Percentiles rank a stretch among this genome's conserved stretches.
Evolutionary conservation across 2,113 vertebrate species (phyloP).

Genomic region (Leucopsar rothschildi): DNA sequence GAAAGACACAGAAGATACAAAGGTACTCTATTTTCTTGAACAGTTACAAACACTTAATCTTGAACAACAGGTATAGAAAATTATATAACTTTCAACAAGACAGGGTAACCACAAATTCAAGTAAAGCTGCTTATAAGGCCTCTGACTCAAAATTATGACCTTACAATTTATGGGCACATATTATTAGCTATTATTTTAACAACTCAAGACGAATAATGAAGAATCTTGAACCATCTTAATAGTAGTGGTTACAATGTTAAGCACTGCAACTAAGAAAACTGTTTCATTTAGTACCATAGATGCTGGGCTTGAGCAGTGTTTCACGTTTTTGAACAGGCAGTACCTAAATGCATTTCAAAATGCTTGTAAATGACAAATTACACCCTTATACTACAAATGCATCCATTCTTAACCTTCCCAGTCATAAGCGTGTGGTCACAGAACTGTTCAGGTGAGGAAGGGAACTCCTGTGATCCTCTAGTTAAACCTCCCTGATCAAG

Average conservation of each 20-base stretch:
- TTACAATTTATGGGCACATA: background rate
- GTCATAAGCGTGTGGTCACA: background rate
- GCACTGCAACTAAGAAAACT: background rate
- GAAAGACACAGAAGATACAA: background rate
- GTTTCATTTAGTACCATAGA: background rate
- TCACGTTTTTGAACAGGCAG: background rate
- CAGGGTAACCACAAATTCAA: background rate
- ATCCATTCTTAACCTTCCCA: background rate
- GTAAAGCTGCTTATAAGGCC: background rate
- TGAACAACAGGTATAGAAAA: background rate
- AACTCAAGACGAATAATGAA: background rate
- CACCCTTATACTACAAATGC: background rate
- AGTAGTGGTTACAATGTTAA: background rate
- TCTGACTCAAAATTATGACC: background rate
- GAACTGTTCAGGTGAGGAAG: background rate
- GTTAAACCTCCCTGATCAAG: background rate
- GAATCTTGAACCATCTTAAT: background rate
- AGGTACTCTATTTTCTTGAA: background rate
- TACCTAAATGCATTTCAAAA: background rate
- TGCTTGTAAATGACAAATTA: background rate
- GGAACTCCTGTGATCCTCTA: background rate
- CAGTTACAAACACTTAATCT: fast-evolving
- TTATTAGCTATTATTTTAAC: background rate
- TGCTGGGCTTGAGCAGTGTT: background rate
- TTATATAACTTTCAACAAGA: background rate